These are phyloP conservation scores for Caenorhabditis angaria DNA, from an alignment of 2,888 invertebrate genomes.

Conservation along the genomic window DNA sequence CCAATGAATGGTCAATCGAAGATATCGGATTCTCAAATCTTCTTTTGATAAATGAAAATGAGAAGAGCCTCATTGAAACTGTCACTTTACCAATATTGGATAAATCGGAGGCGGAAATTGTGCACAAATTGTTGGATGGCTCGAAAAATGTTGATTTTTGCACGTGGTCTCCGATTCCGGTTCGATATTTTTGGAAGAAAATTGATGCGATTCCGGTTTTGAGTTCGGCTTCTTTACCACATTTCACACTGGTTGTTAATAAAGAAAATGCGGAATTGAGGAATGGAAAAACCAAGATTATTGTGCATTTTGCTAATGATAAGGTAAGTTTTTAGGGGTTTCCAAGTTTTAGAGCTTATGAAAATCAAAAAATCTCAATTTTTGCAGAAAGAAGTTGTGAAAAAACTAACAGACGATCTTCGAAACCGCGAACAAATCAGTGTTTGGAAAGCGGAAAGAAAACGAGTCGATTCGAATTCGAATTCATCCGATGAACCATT, in stretches of 20 bases:
- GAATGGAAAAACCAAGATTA: constrained; percentile 50
- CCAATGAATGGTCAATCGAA: constrained; percentile 42
- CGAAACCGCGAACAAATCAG: constrained; percentile 26
- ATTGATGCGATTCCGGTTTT: constrained; percentile 1
- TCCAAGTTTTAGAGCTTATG: neutral
- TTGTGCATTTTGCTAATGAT: constrained; percentile 38
- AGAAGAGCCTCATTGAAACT: neutral
- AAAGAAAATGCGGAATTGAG: constrained; percentile 45
- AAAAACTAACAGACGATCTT: constrained; percentile 40
- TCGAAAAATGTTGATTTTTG: constrained; percentile 22
- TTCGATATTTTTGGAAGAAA: constrained; percentile 24
- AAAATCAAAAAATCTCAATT: neutral
- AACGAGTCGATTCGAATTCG: constrained; percentile 29
- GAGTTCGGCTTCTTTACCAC: constrained; percentile 43
- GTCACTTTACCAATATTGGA: constrained; percentile 19
- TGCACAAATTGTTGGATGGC: constrained; percentile 25
- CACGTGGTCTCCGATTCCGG: constrained; percentile 31
- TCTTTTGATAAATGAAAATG: constrained; percentile 26
- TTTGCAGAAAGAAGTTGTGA: constrained; percentile 22
- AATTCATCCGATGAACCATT: constrained; percentile 14
- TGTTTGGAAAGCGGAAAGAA: constrained; percentile 47
- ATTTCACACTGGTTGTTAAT: constrained; percentile 49
- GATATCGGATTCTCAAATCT: constrained; percentile 46
- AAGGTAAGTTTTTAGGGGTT: constrained; percentile 13
- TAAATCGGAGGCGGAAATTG: constrained; percentile 15